Evolutionary conservation across 2,888 invertebrate genomes (phyloP).

Genomic region (Gerris lacustris): DNA sequence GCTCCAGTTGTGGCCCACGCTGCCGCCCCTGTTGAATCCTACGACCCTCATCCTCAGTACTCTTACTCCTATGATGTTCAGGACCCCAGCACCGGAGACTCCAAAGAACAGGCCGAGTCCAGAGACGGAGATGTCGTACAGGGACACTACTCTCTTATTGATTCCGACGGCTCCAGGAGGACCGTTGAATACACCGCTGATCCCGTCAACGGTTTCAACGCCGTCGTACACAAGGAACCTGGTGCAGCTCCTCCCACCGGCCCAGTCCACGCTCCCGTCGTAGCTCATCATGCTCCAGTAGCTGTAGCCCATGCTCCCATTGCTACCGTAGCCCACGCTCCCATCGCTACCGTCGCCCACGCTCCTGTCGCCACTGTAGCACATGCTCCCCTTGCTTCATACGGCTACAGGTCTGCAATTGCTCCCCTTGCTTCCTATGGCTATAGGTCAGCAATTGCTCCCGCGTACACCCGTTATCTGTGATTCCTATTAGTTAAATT

Average conservation of each 20-base stretch:
- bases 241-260: background rate
- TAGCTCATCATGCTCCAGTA: constrained; percentile 12
- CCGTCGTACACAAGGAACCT: background rate
- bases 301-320: constrained; percentile 18
- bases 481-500: background rate
- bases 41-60: too few species aligned
- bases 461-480: constrained; percentile 6
- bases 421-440: background rate
- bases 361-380: constrained; percentile 10
- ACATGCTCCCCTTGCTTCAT: constrained; percentile 11
- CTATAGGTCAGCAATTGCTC: background rate
- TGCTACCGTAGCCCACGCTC: constrained; percentile 11
- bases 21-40: background rate
- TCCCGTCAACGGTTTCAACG: constrained; percentile 16
- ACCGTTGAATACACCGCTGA: background rate
- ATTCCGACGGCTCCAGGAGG: too few species aligned
- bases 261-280: constrained; percentile 16
- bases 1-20: background rate
- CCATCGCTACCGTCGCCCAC: constrained; percentile 7
- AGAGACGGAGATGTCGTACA: too few species aligned
- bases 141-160: too few species aligned
- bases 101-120: too few species aligned
- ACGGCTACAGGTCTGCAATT: background rate
- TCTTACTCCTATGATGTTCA: too few species aligned
- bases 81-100: too few species aligned